A percentile compares a stretch with the other conserved stretches of the same genome.
Conservation (phyloP, 2,888 invertebrate species). For the Chalcosyrphus nemorum region DNA sequence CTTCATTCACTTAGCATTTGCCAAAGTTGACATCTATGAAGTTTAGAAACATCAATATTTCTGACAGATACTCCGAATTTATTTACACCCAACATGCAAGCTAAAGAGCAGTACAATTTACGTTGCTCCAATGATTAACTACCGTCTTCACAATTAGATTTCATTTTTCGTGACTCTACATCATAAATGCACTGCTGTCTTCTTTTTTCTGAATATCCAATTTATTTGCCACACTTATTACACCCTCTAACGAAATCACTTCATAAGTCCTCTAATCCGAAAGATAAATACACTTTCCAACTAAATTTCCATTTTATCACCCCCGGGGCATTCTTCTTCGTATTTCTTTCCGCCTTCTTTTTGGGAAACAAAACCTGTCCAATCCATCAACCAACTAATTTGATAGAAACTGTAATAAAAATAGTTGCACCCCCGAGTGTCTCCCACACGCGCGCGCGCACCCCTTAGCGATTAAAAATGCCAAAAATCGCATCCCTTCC, state of each 20-base stretch:
- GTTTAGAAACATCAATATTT: no score
- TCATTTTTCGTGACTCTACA: background rate
- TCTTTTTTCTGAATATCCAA: background rate
- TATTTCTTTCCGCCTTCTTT: background rate
- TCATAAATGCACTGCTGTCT: background rate
- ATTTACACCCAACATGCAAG: no score
- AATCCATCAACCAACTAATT: conserved; percentile 65
- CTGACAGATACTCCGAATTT: no score
- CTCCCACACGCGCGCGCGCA: conserved; percentile 43
- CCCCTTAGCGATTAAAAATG: conserved; percentile 35
- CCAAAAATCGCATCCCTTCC: conserved; percentile 33
- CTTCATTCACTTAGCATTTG: no score
- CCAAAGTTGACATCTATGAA: no score
- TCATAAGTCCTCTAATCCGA: conserved; percentile 39
- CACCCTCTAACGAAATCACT: conserved; percentile 36
- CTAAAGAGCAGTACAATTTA: no score
- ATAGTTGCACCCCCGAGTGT: conserved; percentile 32
- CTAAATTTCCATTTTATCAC: conserved; percentile 53
- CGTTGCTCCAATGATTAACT: no score
- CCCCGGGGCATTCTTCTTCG: conserved; percentile 7
- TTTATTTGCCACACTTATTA: conserved; percentile 23
- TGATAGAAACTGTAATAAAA: conserved; percentile 63
- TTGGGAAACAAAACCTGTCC: conserved; percentile 53
- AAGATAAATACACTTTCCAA: conserved; percentile 44
- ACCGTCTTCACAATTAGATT: background rate